Evolutionary conservation across 1,140 invertebrate genomes (phyloP).

Genomic region (Plutomurus gul): DNA sequence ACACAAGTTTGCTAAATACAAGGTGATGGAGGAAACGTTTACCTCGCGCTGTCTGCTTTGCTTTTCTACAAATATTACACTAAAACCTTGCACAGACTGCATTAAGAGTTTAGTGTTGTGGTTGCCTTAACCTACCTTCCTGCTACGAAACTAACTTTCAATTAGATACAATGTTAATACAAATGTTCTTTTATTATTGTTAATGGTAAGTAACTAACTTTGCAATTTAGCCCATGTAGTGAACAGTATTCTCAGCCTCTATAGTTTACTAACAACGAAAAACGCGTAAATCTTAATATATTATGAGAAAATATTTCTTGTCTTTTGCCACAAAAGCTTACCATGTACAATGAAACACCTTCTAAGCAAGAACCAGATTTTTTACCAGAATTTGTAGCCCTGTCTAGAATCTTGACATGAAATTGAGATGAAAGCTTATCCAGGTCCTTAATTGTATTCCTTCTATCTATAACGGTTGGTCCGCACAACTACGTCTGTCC

Average conservation of each 20-base stretch:
- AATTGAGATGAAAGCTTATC: not conserved
- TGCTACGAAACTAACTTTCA: no score
- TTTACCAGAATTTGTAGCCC: not conserved
- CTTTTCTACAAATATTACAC: no score
- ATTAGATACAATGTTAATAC: not conserved
- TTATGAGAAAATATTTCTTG: not conserved
- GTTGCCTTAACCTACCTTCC: slow-evolving; percentile 14
- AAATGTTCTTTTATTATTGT: not conserved
- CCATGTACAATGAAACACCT: no score
- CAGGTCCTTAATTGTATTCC: no score
- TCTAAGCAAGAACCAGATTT: not conserved
- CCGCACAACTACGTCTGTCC: not conserved
- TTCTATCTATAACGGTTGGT: not conserved
- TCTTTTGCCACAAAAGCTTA: not conserved
- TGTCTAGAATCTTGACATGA: not conserved
- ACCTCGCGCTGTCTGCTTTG: no score
- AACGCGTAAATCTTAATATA: no score
- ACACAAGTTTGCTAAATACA: no score
- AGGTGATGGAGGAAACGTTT: no score
- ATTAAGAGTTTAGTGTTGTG: no score
- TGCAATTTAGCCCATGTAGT: not conserved
- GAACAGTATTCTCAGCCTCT: not conserved
- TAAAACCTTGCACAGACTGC: no score
- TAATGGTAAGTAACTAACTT: not conserved
- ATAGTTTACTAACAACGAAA: no score